phyloP scores from a whole-genome alignment of 2,113 vertebrate species.

The Catharus bicknelli region DNA sequence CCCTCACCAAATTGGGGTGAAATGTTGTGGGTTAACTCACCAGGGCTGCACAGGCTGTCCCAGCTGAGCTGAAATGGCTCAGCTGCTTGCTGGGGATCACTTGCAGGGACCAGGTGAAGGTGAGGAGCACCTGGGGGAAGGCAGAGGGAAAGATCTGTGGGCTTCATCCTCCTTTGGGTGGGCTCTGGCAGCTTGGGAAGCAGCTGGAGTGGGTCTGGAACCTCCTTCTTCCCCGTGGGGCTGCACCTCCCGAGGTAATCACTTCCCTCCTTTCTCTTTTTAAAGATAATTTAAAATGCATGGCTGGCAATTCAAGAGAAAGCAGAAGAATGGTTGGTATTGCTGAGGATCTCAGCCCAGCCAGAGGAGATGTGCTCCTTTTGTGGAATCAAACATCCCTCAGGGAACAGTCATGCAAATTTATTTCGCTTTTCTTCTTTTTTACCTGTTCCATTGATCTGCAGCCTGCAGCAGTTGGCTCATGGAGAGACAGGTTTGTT shows the following conservation, averaged over 20 bases:
- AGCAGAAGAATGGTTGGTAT: background rate
- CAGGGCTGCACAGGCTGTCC: background rate
- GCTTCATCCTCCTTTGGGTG: background rate
- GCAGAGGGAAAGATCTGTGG: background rate
- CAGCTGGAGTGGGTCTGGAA: background rate
- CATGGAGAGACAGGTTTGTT: background rate
- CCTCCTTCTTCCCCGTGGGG: background rate
- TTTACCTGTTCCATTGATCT: background rate
- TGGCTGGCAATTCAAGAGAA: background rate
- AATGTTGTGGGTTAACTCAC: background rate
- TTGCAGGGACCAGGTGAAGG: background rate
- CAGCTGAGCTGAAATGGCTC: background rate
- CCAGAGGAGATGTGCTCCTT: background rate
- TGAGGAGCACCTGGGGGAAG: background rate
- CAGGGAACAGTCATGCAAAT: slow-evolving; percentile 13
- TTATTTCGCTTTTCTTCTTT: background rate
- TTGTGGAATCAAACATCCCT: background rate
- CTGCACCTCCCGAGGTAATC: background rate
- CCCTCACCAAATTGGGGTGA: background rate
- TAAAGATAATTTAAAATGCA: background rate
- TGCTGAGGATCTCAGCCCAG: background rate
- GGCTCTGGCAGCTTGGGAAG: background rate
- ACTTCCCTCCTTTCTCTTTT: background rate
- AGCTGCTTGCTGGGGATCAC: background rate
- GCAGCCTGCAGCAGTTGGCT: background rate